Evolutionary conservation across 2,113 vertebrate species (phyloP).

Genomic region (Xiphophorus couchianus): DNA sequence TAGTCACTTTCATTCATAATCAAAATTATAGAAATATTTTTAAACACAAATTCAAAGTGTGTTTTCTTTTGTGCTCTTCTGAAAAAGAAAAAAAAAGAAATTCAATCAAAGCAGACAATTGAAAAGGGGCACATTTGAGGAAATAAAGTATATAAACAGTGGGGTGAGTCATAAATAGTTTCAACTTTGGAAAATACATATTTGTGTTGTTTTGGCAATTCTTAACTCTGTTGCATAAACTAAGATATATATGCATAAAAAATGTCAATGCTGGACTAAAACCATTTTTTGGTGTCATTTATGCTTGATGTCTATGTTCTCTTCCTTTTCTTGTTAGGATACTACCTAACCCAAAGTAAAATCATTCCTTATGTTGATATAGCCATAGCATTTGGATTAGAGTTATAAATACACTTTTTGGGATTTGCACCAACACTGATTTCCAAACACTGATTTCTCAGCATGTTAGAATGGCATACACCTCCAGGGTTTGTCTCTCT

Average conservation of each 20-base stretch:
- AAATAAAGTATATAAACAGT: no score
- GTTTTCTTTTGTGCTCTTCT: neutral
- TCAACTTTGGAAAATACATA: no score
- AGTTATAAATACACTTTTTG: neutral
- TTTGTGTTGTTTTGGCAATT: no score
- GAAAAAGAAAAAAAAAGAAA: neutral
- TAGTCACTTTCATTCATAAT: neutral
- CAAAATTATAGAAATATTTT: neutral
- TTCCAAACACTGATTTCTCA: neutral
- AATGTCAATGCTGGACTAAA: no score
- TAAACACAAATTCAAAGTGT: neutral
- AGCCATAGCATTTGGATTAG: no score
- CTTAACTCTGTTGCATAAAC: no score
- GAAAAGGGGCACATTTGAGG: neutral
- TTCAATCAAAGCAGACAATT: neutral
- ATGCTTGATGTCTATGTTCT: no score
- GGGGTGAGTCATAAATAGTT: no score
- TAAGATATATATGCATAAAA: no score
- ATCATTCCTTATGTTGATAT: neutral
- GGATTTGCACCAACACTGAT: neutral
- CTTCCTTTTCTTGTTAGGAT: no score
- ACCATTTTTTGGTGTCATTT: no score
- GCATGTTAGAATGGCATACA: slow-evolving; percentile 57
- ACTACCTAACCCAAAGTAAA: no score
- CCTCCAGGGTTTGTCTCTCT: slow-evolving; percentile 44